Evolutionary conservation across 2,113 vertebrate genomes (phyloP).

Genomic region (Pimephales promelas): DNA sequence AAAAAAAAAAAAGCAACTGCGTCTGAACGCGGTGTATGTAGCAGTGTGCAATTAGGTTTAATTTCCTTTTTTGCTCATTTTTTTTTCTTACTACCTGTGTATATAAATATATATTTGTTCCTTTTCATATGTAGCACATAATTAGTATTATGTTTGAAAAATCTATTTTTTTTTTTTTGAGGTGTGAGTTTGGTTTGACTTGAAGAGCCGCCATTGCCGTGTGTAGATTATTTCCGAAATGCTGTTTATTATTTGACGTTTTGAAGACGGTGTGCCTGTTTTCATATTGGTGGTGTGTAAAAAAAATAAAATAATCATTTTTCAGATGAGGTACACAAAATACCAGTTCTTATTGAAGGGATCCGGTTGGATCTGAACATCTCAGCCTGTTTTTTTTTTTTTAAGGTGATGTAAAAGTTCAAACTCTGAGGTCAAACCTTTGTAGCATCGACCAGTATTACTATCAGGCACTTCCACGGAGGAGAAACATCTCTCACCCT

Average conservation of each 20-base stretch:
- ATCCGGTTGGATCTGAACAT: neutral
- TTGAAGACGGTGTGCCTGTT: constrained; percentile 53
- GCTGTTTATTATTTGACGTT: constrained; percentile 61
- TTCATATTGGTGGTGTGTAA: constrained; percentile 13
- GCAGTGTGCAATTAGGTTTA: constrained; percentile 97
- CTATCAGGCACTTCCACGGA: constrained; percentile 57
- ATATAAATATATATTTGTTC: constrained; percentile 81
- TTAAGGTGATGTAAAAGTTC: neutral
- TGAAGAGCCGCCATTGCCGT: constrained; percentile 81
- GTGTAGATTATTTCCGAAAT: constrained; percentile 77
- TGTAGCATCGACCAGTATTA: constrained; percentile 69
- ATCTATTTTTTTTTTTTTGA: constrained; percentile 55
- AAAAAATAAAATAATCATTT: neutral
- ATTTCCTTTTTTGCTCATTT: constrained; percentile 88
- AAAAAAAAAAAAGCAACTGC: constrained; percentile 81
- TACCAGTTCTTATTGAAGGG: neutral
- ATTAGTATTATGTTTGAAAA: constrained; percentile 72
- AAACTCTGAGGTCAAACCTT: constrained; percentile 64
- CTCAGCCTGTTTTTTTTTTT: neutral
- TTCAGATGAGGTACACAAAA: constrained; percentile 43
- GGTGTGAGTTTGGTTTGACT: constrained; percentile 81
- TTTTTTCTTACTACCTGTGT: constrained; percentile 95
- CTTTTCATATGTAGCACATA: constrained; percentile 93
- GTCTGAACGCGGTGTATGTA: constrained; percentile 95
- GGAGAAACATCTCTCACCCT: constrained; percentile 29